A percentile compares a stretch with the other conserved stretches of the same genome.
These are phyloP conservation scores for Rhabdomys dilectus DNA, from an alignment of 2,113 vertebrate species.

Conservation along the genomic window DNA sequence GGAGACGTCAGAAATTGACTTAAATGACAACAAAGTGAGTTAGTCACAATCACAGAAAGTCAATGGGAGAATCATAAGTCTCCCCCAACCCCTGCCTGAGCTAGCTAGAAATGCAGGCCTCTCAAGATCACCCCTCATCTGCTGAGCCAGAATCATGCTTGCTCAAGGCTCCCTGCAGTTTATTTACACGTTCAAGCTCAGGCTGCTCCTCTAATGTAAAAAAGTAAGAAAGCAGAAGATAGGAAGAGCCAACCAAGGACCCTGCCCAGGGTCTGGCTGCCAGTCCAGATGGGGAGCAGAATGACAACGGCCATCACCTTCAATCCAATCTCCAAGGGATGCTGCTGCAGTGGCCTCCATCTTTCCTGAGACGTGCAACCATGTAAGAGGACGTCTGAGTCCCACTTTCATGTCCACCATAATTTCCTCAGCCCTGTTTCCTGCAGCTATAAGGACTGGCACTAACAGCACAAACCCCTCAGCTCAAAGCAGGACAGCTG, in stretches of 20 bases:
- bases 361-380: background rate
- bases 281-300: background rate
- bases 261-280: background rate
- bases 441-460: background rate
- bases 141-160: background rate
- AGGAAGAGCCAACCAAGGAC: background rate
- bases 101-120: background rate
- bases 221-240: background rate
- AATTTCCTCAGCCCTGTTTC: background rate
- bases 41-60: background rate
- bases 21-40: background rate
- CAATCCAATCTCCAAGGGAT: background rate
- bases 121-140: no score
- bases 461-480: background rate
- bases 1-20: background rate
- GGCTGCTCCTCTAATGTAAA: background rate
- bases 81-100: no score
- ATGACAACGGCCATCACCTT: background rate
- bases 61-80: background rate
- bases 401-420: background rate
- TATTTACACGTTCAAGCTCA: no score
- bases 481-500: background rate
- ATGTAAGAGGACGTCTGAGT: background rate
- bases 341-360: no score
- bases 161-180: rapidly evolving